Percentiles rank a stretch among this genome's conserved stretches.
phyloP scores from a whole-genome alignment of 2,888 invertebrate species.

The Heterodera filipjevi region DNA sequence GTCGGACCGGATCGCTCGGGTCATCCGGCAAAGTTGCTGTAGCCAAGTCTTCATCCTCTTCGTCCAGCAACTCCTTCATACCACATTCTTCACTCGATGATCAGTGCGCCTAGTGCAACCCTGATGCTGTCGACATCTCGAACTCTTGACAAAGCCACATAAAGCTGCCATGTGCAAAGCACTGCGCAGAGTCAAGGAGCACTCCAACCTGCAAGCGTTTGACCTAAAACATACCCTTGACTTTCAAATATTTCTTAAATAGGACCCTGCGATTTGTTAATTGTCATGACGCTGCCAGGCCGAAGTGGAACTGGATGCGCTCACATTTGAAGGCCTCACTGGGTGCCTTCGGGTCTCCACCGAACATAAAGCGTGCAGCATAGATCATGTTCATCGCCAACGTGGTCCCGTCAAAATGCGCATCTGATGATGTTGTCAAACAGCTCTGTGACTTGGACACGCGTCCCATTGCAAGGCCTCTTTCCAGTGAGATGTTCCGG shows the following conservation, averaged over 20 bases:
- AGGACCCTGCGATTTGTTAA: background rate
- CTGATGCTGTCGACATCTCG: background rate
- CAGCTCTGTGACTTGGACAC: background rate
- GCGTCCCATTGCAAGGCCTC: conserved; percentile 18
- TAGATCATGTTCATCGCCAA: background rate
- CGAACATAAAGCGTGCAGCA: background rate
- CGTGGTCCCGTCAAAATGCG: background rate
- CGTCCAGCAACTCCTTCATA: background rate
- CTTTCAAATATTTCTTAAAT: too few species aligned
- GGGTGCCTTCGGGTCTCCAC: background rate
- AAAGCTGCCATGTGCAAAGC: conserved; percentile 27
- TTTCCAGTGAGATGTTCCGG: conserved; percentile 9
- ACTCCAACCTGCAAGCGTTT: conserved; percentile 18
- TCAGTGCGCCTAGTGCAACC: background rate
- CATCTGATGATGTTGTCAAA: conserved; percentile 2
- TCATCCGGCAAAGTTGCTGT: background rate
- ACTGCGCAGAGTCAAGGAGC: background rate
- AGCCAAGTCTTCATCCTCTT: background rate
- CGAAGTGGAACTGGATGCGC: conserved; percentile 16
- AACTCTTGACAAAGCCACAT: conserved; percentile 18
- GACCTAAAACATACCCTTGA: background rate
- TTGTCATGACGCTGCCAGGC: conserved; percentile 13
- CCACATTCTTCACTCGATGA: background rate
- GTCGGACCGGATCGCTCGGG: background rate
- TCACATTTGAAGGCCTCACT: background rate